These are phyloP conservation scores for Strix aluco DNA, from an alignment of 2,113 vertebrate genomes.

Conservation along the genomic window DNA sequence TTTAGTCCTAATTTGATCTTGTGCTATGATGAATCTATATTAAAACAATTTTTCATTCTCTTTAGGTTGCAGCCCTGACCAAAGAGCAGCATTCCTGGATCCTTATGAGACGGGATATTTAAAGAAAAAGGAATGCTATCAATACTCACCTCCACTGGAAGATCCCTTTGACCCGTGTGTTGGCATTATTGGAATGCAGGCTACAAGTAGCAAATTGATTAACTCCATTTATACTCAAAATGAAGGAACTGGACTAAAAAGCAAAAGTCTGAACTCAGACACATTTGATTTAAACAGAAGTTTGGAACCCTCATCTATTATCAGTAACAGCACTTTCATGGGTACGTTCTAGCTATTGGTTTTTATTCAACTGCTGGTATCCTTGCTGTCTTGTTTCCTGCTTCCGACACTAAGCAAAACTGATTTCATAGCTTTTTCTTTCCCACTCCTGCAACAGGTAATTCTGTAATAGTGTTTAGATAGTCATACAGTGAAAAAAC, in stretches of 20 bases:
- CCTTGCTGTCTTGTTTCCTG: not conserved
- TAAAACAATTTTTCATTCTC: not conserved
- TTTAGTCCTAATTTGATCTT: not conserved
- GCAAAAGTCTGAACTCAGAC: conserved; percentile 60
- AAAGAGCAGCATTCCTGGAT: conserved; percentile 72
- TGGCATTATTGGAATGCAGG: conserved; percentile 29
- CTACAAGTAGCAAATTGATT: conserved; percentile 42
- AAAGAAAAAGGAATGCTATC: conserved; percentile 80
- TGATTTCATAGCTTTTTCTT: not conserved
- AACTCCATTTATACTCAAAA: conserved; percentile 59
- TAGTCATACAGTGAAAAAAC: not conserved
- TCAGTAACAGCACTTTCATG: conserved; percentile 80
- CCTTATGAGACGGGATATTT: conserved; percentile 73
- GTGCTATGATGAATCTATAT: not conserved
- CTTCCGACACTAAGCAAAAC: not conserved
- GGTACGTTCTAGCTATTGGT: conserved; percentile 75
- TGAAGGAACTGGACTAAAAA: conserved; percentile 71
- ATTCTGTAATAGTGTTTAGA: not conserved
- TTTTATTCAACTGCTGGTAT: not conserved
- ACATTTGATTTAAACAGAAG: conserved; percentile 66
- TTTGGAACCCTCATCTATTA: conserved; percentile 56
- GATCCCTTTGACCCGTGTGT: conserved; percentile 78
- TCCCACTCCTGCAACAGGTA: not conserved
- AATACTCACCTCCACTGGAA: conserved; percentile 65
- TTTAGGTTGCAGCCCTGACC: conserved; percentile 81